Evolutionary conservation across 2,888 invertebrate genomes (phyloP), one percentile per base, ranked within the genome.

Genomic region (Omphaloscelis lunosa): DNA sequence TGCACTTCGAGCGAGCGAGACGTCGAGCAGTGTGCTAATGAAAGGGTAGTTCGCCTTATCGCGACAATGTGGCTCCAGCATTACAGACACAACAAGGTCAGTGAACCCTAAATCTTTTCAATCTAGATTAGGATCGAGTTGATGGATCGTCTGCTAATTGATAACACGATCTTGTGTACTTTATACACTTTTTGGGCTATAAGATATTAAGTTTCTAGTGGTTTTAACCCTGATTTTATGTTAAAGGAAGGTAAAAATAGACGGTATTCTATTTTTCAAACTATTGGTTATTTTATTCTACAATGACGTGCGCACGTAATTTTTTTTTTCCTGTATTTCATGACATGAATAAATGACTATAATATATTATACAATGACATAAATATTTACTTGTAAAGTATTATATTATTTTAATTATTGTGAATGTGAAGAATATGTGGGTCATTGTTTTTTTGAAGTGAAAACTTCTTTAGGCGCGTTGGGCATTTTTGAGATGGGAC

Each of bases 91-190:
- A n/a, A 27, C n/a, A 62, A 70, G 75, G 41, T 62, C 51, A 75
- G 29, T 51, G 56, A 59, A 8, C 65, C 69, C 65, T 15, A 12
- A 58, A 62, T 48, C 8, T 74, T 66, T 51, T 53, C 12, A 68
- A 34, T 68, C 80, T 72, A 51, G 67, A 72, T 67, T 34, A 41
- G 70, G 66, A 58, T 17, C 29, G 20, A 45, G 58, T 51, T 82
- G 82, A 82, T 80, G 75, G 75, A 82, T 82, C 62, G 65, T 34
- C 61, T 27, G 12, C 48, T 84, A 84, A 82, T 82, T 82, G 82
- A 70, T 29, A 66, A 39, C 48, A 51, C 45, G 9, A 66, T 12
- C 7, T 73, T 53, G 58, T 65, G 61, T 9, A 70, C 51, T 72
- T 80, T 27, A 17, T 51, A 51, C 17, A 61, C 41, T 66, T 77